These are phyloP conservation scores for Ruditapes philippinarum DNA, from an alignment of 1,140 invertebrate species.

Conservation along the genomic window DNA sequence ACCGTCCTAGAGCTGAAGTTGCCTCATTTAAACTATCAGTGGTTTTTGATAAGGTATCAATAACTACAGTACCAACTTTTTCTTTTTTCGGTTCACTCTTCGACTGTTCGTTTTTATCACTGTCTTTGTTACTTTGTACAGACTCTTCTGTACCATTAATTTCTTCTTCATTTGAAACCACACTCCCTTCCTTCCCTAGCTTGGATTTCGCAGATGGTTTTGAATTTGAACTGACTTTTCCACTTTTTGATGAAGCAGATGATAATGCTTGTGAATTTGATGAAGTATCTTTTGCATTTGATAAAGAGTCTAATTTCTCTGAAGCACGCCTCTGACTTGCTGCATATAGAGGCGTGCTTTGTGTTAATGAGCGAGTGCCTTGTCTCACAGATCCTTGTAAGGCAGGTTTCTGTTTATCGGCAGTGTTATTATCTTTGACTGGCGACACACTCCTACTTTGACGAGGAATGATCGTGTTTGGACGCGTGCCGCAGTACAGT, in stretches of 20 bases:
- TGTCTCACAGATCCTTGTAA: background rate
- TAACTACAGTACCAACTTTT: slow-evolving; percentile 21
- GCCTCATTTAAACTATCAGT: slow-evolving; percentile 46
- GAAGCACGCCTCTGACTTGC: background rate
- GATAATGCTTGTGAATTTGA: background rate
- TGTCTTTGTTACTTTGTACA: background rate
- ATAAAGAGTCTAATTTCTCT: slow-evolving; percentile 33
- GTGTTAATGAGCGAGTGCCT: slow-evolving; percentile 21
- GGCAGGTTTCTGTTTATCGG: slow-evolving; percentile 54
- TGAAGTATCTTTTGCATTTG: background rate
- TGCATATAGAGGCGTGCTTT: slow-evolving; percentile 40
- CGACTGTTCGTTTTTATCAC: background rate
- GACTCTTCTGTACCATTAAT: background rate
- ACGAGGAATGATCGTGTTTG: slow-evolving; percentile 71
- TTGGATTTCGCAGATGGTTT: background rate
- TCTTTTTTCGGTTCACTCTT: slow-evolving; percentile 23
- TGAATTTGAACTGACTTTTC: background rate
- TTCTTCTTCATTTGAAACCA: background rate
- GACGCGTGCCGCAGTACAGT: slow-evolving; percentile 80
- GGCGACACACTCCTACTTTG: slow-evolving; percentile 81
- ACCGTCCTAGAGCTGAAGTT: slow-evolving; percentile 23
- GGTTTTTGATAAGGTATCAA: slow-evolving; percentile 34
- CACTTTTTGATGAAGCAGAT: slow-evolving; percentile 20
- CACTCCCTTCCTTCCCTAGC: background rate
- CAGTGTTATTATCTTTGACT: slow-evolving; percentile 71